Evolutionary conservation across 1,140 invertebrate genomes (phyloP).

Genomic region (Caenorhabditis tropicalis): DNA sequence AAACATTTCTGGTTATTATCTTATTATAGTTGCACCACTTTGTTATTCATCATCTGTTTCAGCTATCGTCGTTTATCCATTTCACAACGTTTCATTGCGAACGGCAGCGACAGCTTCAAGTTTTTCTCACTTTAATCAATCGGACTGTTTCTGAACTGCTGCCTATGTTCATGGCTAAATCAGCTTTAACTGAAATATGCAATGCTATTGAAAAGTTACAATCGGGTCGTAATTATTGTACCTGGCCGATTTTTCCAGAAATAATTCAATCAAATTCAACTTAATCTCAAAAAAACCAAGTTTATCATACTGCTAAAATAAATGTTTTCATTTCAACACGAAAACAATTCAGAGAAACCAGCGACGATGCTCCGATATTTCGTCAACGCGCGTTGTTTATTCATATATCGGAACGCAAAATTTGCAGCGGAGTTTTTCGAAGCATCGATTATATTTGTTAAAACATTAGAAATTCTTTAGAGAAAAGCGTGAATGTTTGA

Average conservation of each 20-base stretch:
- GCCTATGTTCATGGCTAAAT: background rate
- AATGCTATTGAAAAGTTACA: background rate
- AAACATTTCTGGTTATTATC: background rate
- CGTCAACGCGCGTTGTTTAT: background rate
- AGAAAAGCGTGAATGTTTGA: too few relatives aligned
- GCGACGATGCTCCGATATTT: background rate
- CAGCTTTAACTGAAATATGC: background rate
- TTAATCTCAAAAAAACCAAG: too few relatives aligned
- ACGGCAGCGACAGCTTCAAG: background rate
- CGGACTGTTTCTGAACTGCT: background rate
- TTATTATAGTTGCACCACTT: background rate
- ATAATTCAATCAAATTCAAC: too few relatives aligned
- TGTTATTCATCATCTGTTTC: background rate
- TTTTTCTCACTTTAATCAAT: background rate
- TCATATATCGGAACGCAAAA: background rate
- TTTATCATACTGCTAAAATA: too few relatives aligned
- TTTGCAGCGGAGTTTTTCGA: background rate
- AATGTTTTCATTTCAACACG: too few relatives aligned
- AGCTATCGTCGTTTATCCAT: background rate
- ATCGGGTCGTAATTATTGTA: background rate
- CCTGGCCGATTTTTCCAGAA: background rate
- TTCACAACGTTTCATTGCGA: background rate
- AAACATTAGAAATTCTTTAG: too few relatives aligned
- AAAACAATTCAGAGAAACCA: background rate
- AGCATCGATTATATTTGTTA: too few relatives aligned